A percentile compares a stretch with the other conserved stretches of the same genome.
phyloP scores from a whole-genome alignment of 2,888 invertebrate species.

The Poecilobothrus nobilitatus region DNA sequence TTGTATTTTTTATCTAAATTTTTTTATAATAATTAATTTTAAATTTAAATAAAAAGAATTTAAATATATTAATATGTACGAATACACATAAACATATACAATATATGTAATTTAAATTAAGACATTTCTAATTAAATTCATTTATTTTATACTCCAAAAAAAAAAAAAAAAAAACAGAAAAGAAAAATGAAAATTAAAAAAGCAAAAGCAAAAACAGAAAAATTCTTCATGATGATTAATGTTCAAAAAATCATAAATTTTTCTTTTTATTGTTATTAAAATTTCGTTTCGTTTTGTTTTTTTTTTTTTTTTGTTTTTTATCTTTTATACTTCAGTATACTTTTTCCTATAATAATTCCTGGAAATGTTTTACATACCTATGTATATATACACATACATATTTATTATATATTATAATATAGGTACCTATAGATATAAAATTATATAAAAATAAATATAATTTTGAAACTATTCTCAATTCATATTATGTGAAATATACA shows the following conservation, averaged over 20 bases:
- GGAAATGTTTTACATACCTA: neutral
- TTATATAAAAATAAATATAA: too few relatives aligned
- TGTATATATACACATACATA: too few relatives aligned
- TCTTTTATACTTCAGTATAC: neutral
- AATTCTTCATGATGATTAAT: slow-evolving; percentile 1
- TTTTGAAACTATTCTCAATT: too few relatives aligned
- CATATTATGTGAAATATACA: too few relatives aligned
- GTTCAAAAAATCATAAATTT: slow-evolving; percentile 3
- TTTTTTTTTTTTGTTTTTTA: neutral
- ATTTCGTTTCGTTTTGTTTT: neutral
- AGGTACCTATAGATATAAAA: too few relatives aligned
- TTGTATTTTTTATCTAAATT: too few relatives aligned
- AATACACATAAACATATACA: neutral
- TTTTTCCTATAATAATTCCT: neutral
- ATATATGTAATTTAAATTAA: neutral
- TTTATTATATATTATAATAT: too few relatives aligned
- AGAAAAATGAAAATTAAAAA: neutral
- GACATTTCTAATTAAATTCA: neutral
- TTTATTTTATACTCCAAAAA: neutral
- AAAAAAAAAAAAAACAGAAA: neutral
- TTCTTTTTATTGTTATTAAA: neutral
- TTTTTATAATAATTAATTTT: too few relatives aligned
- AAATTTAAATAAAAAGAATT: too few relatives aligned
- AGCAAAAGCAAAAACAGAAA: neutral
- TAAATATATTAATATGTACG: neutral